Evolutionary conservation across 1,140 invertebrate genomes (phyloP), one percentile per base, ranked within the genome.

Genomic region (Cydia amplana): DNA sequence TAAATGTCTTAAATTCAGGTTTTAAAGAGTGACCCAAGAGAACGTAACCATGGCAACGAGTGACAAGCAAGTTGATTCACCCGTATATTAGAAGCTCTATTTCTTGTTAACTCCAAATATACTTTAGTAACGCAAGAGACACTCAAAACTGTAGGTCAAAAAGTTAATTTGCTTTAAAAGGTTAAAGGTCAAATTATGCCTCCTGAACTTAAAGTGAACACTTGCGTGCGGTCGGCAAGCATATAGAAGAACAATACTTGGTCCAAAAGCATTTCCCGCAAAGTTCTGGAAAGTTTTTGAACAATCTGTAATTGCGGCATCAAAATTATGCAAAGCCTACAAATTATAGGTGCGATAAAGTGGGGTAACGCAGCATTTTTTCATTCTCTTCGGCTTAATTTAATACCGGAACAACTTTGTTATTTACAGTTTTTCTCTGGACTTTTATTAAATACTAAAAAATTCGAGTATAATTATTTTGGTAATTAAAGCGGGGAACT

Each of bases 301-400:
- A 51, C 49, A 51, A 51, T 51, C 49, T 51, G 49, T 51, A 51
- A 51, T 51, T 51, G 49, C n/a, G 49, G n/a, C 49, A 51, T 51
- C 18, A 51, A 51, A 51, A 51, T 51, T 51, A 51, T 51, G 49
- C 49, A 51, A 51, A 51, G 49, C 49, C 49, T 51, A 51, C 49
- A 51, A 51, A 51, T n/a, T 51, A 18, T 51, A 18, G n/a, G 16
- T 18, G 49, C n/a, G n/a, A 51, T 51, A 51, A 51, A 51, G n/a
- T 51, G n/a, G 49, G 49, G 49, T n/a, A 51, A 51, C n/a, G 16
- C 49, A 51, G 49, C n/a, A 51, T 51, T 51, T 49, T 32, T 51
- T 51, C n/a, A 18, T 51, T n/a, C n/a, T 7, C 43, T 16, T 46
- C 12, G 12, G n/a, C n/a, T 18, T n/a, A 16, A 2, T 14, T 18